Percentiles rank a stretch among this genome's conserved stretches.
These are phyloP conservation scores for Rhogogaster chlorosoma DNA, from an alignment of 2,888 invertebrate genomes.

Conservation along the genomic window DNA sequence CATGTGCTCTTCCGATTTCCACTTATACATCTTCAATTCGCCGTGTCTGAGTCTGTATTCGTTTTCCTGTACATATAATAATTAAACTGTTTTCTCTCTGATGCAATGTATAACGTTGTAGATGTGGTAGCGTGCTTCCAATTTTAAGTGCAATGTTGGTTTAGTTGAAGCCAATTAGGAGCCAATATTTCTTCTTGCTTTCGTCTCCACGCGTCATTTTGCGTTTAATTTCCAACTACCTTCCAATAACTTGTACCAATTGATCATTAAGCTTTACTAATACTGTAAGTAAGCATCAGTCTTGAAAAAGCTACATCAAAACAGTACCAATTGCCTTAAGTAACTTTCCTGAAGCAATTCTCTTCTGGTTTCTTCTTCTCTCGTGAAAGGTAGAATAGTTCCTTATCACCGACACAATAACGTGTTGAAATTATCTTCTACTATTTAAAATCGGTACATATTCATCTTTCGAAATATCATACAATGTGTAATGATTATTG, in stretches of 20 bases:
- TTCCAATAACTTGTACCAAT: not conserved
- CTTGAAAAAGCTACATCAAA: not conserved
- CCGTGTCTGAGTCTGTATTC: not conserved
- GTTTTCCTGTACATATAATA: not conserved
- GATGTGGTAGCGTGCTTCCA: not conserved
- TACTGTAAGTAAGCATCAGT: not conserved
- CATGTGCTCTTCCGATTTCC: not conserved
- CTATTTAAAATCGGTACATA: not conserved
- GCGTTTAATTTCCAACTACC: not conserved
- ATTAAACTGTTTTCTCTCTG: not conserved
- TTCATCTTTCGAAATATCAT: conserved; percentile 39
- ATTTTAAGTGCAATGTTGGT: not conserved
- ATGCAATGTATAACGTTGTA: not conserved
- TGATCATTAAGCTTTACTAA: not conserved
- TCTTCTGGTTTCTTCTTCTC: not conserved
- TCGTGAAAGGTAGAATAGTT: not conserved
- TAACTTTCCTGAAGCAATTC: not conserved
- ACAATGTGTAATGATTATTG: not conserved
- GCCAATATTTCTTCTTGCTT: not conserved
- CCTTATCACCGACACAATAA: conserved; percentile 9
- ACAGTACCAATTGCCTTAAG: not conserved
- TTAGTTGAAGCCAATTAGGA: not conserved
- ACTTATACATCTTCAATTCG: not conserved
- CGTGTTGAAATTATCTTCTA: not conserved
- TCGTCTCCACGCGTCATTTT: not conserved